Evolutionary conservation across 2,888 invertebrate species (phyloP).

Genomic region (Amblyjoppa fuscipennis): DNA sequence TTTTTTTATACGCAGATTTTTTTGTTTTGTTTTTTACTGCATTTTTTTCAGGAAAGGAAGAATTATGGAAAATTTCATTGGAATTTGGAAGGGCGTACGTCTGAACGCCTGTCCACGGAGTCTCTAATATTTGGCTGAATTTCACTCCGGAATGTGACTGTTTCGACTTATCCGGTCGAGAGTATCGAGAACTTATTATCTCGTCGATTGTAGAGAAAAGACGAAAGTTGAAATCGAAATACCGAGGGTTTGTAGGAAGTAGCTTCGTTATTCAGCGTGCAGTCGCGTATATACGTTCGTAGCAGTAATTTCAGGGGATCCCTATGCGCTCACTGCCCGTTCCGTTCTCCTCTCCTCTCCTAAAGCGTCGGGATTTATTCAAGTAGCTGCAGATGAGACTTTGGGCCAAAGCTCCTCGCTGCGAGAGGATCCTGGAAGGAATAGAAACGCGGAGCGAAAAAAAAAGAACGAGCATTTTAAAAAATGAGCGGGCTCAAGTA

Average conservation of each 20-base stretch:
- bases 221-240: conserved; percentile 14
- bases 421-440: not conserved
- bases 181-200: conserved; percentile 32
- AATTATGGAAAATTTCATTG: not conserved
- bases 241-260: conserved; percentile 32
- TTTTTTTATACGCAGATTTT: not conserved
- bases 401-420: conserved; percentile 3
- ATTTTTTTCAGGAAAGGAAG: not conserved
- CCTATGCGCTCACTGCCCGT: not conserved
- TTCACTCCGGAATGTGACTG: not conserved
- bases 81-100: not conserved
- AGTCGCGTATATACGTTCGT: conserved; percentile 7
- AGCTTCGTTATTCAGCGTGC: conserved; percentile 27
- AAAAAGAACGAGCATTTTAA: not conserved
- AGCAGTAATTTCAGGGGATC: conserved; percentile 18
- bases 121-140: conserved; percentile 1
- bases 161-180: conserved; percentile 5
- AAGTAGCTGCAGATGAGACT: conserved; percentile 9
- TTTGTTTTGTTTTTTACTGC: not conserved
- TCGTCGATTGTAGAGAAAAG: conserved; percentile 26
- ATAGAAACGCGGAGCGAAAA: not conserved
- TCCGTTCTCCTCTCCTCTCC: conserved; percentile 1
- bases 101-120: not conserved
- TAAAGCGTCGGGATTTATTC: conserved; percentile 28
- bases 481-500: not conserved